phyloP scores from a whole-genome alignment of 2,888 invertebrate species.

The Euzetes globulus region DNA sequence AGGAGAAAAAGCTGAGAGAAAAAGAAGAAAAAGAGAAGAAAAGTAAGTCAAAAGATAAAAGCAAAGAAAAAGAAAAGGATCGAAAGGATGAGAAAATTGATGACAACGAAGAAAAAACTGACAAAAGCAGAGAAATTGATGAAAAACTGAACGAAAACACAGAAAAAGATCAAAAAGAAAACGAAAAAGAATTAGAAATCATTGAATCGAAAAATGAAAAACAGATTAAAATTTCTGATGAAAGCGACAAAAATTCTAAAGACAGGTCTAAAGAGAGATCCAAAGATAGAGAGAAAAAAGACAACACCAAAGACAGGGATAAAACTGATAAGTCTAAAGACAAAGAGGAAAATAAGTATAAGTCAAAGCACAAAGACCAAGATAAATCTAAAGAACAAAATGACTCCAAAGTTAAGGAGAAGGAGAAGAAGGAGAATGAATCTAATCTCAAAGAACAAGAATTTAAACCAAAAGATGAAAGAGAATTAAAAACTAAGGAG shows the following conservation, averaged over 20 bases:
- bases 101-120: neutral
- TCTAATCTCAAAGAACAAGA: neutral
- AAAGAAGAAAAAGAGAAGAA: neutral
- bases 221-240: neutral
- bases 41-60: neutral
- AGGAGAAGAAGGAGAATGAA: neutral
- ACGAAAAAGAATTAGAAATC: neutral
- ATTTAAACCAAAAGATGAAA: no score
- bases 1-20: conserved; percentile 13
- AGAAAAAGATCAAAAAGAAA: neutral
- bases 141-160: neutral
- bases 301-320: neutral
- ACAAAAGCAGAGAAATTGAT: neutral
- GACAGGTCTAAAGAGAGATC: neutral
- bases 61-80: neutral
- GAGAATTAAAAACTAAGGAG: no score
- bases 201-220: neutral
- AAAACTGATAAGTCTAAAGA: neutral
- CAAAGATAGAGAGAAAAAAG: neutral
- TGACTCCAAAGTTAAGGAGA: neutral
- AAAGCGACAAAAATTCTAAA: neutral
- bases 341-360: neutral
- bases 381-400: neutral
- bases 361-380: neutral
- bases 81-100: neutral